Evolutionary conservation across 2,113 vertebrate genomes (phyloP).

Genomic region (Himantopus leucocephalus): DNA sequence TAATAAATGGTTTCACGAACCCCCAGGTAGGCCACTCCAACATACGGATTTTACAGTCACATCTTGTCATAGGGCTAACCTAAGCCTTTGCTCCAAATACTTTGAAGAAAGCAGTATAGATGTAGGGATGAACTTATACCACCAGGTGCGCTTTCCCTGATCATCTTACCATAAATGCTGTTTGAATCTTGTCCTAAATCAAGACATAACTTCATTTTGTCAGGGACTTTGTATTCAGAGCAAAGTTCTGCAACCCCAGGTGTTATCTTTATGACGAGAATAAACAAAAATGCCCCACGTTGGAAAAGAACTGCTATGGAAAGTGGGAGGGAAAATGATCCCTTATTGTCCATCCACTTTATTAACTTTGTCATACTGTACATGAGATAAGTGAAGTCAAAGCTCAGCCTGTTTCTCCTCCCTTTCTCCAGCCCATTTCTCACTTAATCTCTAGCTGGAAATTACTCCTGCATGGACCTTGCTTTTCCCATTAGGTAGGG

Average conservation of each 20-base stretch:
- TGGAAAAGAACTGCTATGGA: background rate
- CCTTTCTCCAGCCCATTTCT: background rate
- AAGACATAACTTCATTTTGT: background rate
- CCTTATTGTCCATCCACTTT: background rate
- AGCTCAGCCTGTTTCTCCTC: background rate
- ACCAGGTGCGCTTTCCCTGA: background rate
- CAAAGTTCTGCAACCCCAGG: rapidly evolving
- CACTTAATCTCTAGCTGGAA: background rate
- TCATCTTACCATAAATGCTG: background rate
- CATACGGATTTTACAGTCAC: background rate
- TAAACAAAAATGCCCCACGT: background rate
- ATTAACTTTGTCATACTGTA: background rate
- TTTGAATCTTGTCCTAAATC: background rate
- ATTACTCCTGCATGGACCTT: background rate
- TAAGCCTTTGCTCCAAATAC: background rate
- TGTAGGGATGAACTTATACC: background rate
- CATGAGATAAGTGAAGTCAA: background rate
- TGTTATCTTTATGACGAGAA: background rate
- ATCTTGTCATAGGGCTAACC: background rate
- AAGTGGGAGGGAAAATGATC: background rate
- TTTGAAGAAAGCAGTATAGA: background rate
- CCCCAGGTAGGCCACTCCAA: background rate
- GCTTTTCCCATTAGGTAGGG: background rate
- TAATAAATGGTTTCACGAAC: background rate
- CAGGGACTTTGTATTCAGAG: background rate